These are phyloP conservation scores for Tachysurus vachellii DNA, from an alignment of 2,113 vertebrate genomes.

Conservation along the genomic window DNA sequence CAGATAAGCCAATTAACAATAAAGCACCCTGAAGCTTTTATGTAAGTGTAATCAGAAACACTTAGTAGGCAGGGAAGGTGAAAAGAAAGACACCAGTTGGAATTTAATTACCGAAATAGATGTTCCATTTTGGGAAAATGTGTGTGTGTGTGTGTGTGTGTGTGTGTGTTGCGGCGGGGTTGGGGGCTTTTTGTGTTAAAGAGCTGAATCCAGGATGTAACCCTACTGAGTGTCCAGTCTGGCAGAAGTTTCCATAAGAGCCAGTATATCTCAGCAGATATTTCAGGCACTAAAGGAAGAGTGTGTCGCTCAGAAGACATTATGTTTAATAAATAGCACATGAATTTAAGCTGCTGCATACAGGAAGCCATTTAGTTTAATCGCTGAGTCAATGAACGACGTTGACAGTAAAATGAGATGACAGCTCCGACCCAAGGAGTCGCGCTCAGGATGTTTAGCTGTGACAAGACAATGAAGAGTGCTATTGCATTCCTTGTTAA, in stretches of 20 bases:
- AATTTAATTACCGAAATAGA: slow-evolving; percentile 43
- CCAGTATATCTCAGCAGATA: not conserved
- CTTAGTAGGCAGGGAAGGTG: slow-evolving; percentile 25
- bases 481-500: slow-evolving; percentile 37
- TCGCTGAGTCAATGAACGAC: slow-evolving; percentile 35
- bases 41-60: slow-evolving; percentile 50
- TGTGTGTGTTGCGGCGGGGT: not conserved
- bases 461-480: slow-evolving; percentile 36
- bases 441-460: slow-evolving; percentile 14
- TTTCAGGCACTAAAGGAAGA: slow-evolving; percentile 18
- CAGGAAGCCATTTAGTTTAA: slow-evolving; percentile 45
- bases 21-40: slow-evolving; percentile 62
- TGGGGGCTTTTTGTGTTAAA: not conserved
- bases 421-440: slow-evolving; percentile 62
- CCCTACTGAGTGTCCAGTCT: not conserved
- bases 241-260: slow-evolving; percentile 21
- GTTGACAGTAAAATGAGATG: slow-evolving; percentile 50
- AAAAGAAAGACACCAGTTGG: slow-evolving; percentile 29
- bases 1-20: slow-evolving; percentile 70
- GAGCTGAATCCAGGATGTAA: not conserved
- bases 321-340: slow-evolving; percentile 49
- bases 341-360: slow-evolving; percentile 44
- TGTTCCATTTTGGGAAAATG: not conserved
- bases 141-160: not conserved
- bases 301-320: slow-evolving; percentile 38